Conservation (phyloP, 2,888 invertebrate species). For the Drosophila mulleri region DNA sequence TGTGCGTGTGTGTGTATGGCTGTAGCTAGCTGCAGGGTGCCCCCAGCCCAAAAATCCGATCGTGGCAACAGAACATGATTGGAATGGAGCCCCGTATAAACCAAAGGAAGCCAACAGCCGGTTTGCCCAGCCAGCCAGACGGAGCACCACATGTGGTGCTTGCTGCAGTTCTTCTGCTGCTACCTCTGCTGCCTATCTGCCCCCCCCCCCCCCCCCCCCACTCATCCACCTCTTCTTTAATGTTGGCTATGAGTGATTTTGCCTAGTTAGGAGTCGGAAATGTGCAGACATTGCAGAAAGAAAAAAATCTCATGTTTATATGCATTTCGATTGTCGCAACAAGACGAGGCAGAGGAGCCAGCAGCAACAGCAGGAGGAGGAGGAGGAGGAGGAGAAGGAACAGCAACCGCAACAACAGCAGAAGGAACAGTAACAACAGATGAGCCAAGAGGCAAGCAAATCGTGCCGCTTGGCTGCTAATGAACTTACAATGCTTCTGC, state of each 20-base stretch:
- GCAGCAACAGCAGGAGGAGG: not conserved
- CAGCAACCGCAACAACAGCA: not conserved
- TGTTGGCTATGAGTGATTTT: constrained; percentile 73
- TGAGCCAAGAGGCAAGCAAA: constrained; percentile 48
- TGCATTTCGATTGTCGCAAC: constrained; percentile 71
- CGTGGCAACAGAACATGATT: constrained; percentile 62
- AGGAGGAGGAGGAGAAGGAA: no score
- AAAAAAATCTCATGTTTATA: constrained; percentile 75
- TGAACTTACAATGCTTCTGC: constrained; percentile 79
- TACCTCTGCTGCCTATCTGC: not conserved
- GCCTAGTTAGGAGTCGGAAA: constrained; percentile 70
- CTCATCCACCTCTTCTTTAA: not conserved
- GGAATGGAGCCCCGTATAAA: constrained; percentile 15
- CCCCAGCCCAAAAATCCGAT: constrained; percentile 39
- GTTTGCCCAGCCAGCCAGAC: constrained; percentile 32
- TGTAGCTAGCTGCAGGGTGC: constrained; percentile 75
- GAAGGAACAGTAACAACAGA: constrained; percentile 7
- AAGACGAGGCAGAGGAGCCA: not conserved
- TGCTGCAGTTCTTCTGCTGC: constrained; percentile 20
- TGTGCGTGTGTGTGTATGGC: not conserved
- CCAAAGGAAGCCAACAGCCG: constrained; percentile 27
- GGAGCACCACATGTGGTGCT: constrained; percentile 70
- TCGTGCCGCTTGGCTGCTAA: constrained; percentile 81
- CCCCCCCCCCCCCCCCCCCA: rapidly evolving
- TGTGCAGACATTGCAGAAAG: constrained; percentile 60